A percentile compares a stretch with the other conserved stretches of the same genome.
Conservation (phyloP, 2,113 vertebrate species). For the Solenodon paradoxus region DNA sequence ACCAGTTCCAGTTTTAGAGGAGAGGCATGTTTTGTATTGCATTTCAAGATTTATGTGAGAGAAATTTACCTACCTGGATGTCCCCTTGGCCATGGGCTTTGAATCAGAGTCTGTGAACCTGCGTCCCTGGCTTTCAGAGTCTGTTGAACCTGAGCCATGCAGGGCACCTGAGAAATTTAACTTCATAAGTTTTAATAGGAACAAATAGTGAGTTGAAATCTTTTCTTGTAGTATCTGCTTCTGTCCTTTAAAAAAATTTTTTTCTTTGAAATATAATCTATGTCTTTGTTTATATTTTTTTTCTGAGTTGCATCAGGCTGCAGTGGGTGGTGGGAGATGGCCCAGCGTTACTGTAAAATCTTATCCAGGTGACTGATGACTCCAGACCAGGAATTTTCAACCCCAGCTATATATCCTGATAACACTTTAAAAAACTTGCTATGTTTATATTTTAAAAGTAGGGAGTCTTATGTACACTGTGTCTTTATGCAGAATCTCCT, state of each 20-base stretch:
- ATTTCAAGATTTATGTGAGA: slow-evolving; percentile 3
- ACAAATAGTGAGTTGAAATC: slow-evolving; percentile 1
- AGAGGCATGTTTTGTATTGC: too few species aligned
- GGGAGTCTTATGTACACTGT: neutral
- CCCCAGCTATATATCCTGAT: neutral
- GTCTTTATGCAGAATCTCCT: neutral
- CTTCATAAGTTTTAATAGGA: slow-evolving; percentile 6
- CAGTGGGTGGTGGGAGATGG: neutral
- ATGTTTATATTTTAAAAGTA: neutral
- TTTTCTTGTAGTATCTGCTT: neutral
- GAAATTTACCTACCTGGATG: neutral
- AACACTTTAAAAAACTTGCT: neutral
- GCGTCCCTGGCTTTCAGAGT: too few species aligned
- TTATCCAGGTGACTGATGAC: neutral
- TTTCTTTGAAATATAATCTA: neutral
- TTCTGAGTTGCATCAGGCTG: neutral
- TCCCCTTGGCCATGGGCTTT: too few species aligned
- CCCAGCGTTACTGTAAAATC: neutral
- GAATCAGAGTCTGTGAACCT: too few species aligned
- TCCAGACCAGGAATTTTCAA: neutral
- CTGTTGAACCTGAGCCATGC: too few species aligned
- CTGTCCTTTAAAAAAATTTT: neutral
- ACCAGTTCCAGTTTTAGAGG: too few species aligned
- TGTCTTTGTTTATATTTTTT: neutral
- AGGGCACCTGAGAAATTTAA: too few species aligned